Evolutionary conservation across 2,888 invertebrate genomes (phyloP).

Genomic region (Bembecia ichneumoniformis): DNA sequence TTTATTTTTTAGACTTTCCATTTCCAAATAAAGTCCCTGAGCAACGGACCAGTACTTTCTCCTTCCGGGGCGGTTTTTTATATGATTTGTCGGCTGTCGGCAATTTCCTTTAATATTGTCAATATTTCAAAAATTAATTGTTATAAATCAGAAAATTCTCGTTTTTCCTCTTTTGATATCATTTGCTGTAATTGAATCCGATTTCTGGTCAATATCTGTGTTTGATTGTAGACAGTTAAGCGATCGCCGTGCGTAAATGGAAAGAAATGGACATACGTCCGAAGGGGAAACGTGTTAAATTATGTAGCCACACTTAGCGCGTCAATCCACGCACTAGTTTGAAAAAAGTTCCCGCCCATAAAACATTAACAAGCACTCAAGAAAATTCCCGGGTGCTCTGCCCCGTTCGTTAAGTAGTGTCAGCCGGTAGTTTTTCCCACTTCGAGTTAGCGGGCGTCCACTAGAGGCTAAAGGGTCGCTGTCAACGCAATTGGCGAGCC

Average conservation of each 20-base stretch:
- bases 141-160: conserved; percentile 68
- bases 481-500: conserved; percentile 66
- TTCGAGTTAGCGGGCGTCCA: conserved; percentile 47
- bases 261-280: conserved; percentile 40
- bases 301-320: conserved; percentile 68
- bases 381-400: conserved; percentile 59
- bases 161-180: conserved; percentile 43
- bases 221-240: conserved; percentile 21
- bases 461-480: conserved; percentile 54
- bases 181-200: conserved; percentile 39
- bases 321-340: conserved; percentile 66
- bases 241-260: conserved; percentile 22
- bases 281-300: conserved; percentile 59
- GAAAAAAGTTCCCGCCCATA: conserved; percentile 68
- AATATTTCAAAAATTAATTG: conserved; percentile 73
- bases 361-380: conserved; percentile 73
- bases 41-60: conserved; percentile 67
- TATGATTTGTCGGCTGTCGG: conserved; percentile 70
- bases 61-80: conserved; percentile 67
- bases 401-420: conserved; percentile 68
- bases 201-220: conserved; percentile 47
- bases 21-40: conserved; percentile 71
- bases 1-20: conserved; percentile 72
- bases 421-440: conserved; percentile 71
- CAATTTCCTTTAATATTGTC: conserved; percentile 70